A percentile compares a stretch with the other conserved stretches of the same genome.
Evolutionary conservation across 2,113 vertebrate genomes (phyloP).

Genomic region (Pionites leucogaster): DNA sequence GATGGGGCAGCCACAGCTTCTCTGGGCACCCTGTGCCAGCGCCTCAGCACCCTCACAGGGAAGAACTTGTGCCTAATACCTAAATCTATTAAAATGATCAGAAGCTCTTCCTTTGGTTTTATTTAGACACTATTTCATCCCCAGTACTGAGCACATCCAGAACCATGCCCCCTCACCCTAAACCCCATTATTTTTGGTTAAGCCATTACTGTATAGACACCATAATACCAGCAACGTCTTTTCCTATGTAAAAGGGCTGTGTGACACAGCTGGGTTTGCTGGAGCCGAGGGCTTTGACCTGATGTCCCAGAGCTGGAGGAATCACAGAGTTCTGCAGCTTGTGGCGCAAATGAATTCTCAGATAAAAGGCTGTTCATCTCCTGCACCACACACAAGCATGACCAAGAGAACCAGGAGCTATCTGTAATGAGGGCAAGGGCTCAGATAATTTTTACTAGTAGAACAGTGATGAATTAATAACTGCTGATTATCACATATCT

Average conservation of each 20-base stretch:
- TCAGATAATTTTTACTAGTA: rapidly evolving
- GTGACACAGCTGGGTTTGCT: background rate
- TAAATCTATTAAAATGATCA: background rate
- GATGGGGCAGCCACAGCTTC: background rate
- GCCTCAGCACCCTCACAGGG: background rate
- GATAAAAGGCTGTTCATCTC: background rate
- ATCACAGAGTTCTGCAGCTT: background rate
- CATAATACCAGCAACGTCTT: background rate
- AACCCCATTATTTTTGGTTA: background rate
- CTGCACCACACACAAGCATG: background rate
- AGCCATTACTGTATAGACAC: background rate
- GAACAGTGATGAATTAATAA: background rate
- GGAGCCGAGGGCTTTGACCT: background rate
- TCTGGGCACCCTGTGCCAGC: background rate
- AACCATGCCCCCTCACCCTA: background rate
- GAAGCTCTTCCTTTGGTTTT: background rate
- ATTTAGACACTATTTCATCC: background rate
- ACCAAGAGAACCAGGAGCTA: background rate
- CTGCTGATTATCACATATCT: background rate
- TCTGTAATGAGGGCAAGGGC: background rate
- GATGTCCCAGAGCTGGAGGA: background rate
- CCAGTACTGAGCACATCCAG: background rate
- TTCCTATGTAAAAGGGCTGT: rapidly evolving
- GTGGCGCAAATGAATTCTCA: background rate
- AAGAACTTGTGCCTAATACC: background rate